A percentile compares a stretch with the other conserved stretches of the same genome.
Conservation (phyloP, 2,888 invertebrate species). For the Hirtodrosophila duncani region DNA sequence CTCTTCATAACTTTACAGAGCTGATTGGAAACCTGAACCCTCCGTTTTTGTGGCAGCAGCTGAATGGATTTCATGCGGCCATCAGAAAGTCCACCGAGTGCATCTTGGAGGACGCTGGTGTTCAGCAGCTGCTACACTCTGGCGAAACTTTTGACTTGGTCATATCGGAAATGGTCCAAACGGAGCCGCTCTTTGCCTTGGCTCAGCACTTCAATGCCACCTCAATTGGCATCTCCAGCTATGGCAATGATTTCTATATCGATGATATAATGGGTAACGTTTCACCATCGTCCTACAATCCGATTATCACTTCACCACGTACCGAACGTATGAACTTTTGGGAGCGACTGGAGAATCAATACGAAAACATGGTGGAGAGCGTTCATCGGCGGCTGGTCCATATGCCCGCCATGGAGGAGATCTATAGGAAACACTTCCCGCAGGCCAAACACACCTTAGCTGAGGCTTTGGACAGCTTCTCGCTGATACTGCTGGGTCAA, state of each 20-base stretch:
- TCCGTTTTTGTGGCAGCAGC: constrained; percentile 7
- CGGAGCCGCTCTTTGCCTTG: constrained; percentile 71
- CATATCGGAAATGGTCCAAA: constrained; percentile 70
- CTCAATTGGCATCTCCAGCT: constrained; percentile 52
- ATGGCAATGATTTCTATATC: constrained; percentile 47
- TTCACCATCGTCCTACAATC: constrained; percentile 70
- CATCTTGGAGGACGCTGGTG: constrained; percentile 30
- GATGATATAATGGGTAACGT: constrained; percentile 57
- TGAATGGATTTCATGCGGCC: constrained; percentile 3
- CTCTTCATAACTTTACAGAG: constrained; percentile 7
- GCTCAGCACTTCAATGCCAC: constrained; percentile 65
- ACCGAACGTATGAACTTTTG: constrained; percentile 73
- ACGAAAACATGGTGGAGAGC: constrained; percentile 37
- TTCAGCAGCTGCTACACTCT: constrained; percentile 55
- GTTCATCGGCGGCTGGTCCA: constrained; percentile 43
- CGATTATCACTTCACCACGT: constrained; percentile 52
- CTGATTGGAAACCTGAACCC: constrained; percentile 2
- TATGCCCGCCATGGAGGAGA: constrained; percentile 55
- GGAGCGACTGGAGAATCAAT: constrained; percentile 73
- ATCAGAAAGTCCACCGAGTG: neutral
- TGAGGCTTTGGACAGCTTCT: constrained; percentile 60
- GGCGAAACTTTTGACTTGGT: constrained; percentile 76
- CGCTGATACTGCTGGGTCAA: constrained; percentile 72
- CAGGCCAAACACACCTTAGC: constrained; percentile 46
- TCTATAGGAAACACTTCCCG: constrained; percentile 61